A percentile compares a stretch with the other conserved stretches of the same genome.
Evolutionary conservation across 1,140 invertebrate species (phyloP).

Genomic region (Hyphantria cunea): DNA sequence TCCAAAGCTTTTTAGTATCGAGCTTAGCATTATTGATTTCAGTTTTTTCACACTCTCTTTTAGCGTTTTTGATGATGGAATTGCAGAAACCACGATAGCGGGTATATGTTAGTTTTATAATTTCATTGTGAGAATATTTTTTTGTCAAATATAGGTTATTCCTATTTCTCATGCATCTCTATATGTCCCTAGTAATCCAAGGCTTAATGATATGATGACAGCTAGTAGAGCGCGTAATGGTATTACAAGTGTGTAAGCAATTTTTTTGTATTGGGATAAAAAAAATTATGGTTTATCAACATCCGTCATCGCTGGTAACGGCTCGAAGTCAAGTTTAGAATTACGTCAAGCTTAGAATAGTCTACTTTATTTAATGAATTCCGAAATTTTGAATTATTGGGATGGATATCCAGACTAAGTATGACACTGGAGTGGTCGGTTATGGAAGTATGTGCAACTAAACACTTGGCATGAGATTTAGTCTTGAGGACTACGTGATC

Average conservation of each 20-base stretch:
- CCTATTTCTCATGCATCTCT: constrained; percentile 18
- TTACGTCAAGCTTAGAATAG: no score
- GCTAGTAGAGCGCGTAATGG: no score
- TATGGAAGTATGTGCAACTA: not conserved
- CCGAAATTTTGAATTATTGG: no score
- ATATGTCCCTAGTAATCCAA: constrained; percentile 10
- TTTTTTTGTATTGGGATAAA: no score
- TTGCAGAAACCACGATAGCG: constrained; percentile 24
- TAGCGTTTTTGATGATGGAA: constrained; percentile 5
- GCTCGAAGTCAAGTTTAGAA: no score
- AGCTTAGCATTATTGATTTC: constrained; percentile 1
- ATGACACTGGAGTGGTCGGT: not conserved
- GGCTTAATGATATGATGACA: constrained; percentile 8
- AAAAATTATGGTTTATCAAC: no score
- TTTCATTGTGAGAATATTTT: constrained; percentile 10
- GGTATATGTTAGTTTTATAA: no score
- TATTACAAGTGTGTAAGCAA: no score
- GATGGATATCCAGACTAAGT: not conserved
- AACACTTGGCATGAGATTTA: not conserved
- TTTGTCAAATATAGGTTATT: constrained; percentile 8
- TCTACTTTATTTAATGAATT: no score
- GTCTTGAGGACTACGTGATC: not conserved
- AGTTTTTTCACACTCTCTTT: constrained; percentile 13
- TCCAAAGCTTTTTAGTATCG: constrained; percentile 17
- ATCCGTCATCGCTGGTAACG: no score